phyloP scores from a whole-genome alignment of 2,113 vertebrate genomes.

The Scolopax mira region DNA sequence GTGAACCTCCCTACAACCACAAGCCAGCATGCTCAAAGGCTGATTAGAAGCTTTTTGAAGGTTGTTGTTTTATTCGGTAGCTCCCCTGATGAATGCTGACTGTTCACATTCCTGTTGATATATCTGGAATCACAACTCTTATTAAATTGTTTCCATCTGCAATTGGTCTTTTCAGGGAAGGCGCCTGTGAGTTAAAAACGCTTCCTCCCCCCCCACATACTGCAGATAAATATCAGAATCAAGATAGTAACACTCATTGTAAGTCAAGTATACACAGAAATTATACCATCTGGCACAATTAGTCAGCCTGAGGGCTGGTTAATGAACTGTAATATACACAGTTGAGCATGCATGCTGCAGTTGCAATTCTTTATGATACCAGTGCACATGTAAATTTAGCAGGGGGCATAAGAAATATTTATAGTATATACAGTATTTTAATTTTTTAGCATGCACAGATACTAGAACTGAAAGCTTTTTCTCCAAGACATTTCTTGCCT shows the following conservation, averaged over 20 bases:
- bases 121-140: constrained; percentile 32
- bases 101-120: constrained; percentile 23
- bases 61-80: not conserved
- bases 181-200: constrained; percentile 20
- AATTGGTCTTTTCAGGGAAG: constrained; percentile 50
- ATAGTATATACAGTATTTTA: not conserved
- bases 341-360: not conserved
- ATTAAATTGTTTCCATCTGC: constrained; percentile 41
- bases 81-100: not conserved
- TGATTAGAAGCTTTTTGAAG: not conserved
- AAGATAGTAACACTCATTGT: constrained; percentile 40
- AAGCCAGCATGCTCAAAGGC: not conserved
- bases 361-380: constrained; percentile 16
- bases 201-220: not conserved
- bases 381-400: not conserved
- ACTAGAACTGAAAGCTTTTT: not conserved
- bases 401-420: not conserved
- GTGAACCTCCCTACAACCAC: not conserved
- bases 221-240: constrained; percentile 51
- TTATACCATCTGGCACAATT: constrained; percentile 69
- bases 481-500: not conserved
- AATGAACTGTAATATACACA: constrained; percentile 69
- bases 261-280: constrained; percentile 63
- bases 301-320: constrained; percentile 51
- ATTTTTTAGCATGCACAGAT: not conserved